Base-by-base conservation (phyloP, 2,797 vertebrate genomes). In the Alfaro cultratus region DNA sequence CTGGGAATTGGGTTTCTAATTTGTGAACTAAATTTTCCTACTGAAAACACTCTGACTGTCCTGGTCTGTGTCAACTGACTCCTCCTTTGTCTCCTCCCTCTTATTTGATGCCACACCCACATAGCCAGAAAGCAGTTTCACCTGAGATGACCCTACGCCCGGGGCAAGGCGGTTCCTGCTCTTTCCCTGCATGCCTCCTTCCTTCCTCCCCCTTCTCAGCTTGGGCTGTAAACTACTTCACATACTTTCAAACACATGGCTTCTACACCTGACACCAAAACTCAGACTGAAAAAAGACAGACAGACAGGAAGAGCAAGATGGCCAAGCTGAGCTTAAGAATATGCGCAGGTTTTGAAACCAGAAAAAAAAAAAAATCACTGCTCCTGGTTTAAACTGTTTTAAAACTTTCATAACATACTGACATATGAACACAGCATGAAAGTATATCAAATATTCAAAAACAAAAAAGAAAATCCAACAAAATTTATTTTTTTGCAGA, bases 141-240 rank as follows among this genome's bases (percentile, higher is more conserved):
- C 94, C 95, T 95, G 89, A 94, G 88, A 90, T 93, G 93, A 95
- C 94, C 95, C 90, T 60, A 74, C 39, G 75, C 90, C 89, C 70
- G 47, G 81, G 88, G 91, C 83, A 90, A 87, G 68, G 80, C 84
- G 10, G 88, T 85, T 88, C 87, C 83, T 81, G 84, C 83, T 84
- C 74, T 79, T 83, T 82, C 76, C 76, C 64, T 73, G 57, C 79
- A 49, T 74, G 15, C 87, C 64, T 81, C 80, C 79, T 79, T 85
- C 73, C 62, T 85, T 81, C 78, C 79, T 81, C 76, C 73, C 76
- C 70, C 68, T 76, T 83, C 80, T 90, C 68, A 84, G 82, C 82
- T 83, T 76, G 74, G 79, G 86, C 88, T 86, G 86, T 90, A 90
- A 93, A 93, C 89, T 80, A 86, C 86, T 81, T 88, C 78, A 87